phyloP scores from a whole-genome alignment of 1,140 invertebrate genomes.

The Goniozus legneri region DNA sequence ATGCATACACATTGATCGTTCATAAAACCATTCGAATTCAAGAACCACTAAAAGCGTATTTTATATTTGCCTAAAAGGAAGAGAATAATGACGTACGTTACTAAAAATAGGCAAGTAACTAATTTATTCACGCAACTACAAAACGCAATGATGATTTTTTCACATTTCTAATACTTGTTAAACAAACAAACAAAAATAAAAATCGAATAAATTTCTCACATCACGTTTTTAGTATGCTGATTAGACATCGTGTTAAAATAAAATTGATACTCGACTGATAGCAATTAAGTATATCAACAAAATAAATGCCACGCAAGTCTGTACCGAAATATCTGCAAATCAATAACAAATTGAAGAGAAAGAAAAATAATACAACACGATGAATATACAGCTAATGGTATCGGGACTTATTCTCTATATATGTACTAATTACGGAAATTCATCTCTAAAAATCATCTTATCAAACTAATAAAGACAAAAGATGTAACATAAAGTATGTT shows the following conservation, averaged over 20 bases:
- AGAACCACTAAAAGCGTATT: too few relatives aligned
- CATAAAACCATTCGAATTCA: too few relatives aligned
- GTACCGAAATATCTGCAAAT: conserved; percentile 22
- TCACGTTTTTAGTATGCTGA: conserved; percentile 9
- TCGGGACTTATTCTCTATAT: conserved; percentile 43
- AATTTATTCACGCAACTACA: conserved; percentile 44
- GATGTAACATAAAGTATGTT: conserved; percentile 37
- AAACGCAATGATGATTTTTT: conserved; percentile 47
- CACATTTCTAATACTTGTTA: conserved; percentile 39
- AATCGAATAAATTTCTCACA: conserved; percentile 21
- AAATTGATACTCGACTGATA: conserved; percentile 52
- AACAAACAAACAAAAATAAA: conserved; percentile 16
- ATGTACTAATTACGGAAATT: conserved; percentile 26
- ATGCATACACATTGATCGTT: too few relatives aligned
- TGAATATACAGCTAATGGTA: conserved; percentile 33
- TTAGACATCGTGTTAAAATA: conserved; percentile 17
- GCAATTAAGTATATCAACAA: conserved; percentile 51
- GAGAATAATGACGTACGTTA: conserved; percentile 36
- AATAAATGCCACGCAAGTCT: conserved; percentile 38
- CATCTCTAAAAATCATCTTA: conserved; percentile 20
- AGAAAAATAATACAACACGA: conserved; percentile 13
- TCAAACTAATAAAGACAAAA: conserved; percentile 18
- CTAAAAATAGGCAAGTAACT: conserved; percentile 36
- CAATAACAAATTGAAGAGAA: too few relatives aligned
- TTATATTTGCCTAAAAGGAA: conserved; percentile 47